These are phyloP conservation scores for Drosophila nigrodunni DNA, from an alignment of 1,140 invertebrate genomes.

Conservation along the genomic window DNA sequence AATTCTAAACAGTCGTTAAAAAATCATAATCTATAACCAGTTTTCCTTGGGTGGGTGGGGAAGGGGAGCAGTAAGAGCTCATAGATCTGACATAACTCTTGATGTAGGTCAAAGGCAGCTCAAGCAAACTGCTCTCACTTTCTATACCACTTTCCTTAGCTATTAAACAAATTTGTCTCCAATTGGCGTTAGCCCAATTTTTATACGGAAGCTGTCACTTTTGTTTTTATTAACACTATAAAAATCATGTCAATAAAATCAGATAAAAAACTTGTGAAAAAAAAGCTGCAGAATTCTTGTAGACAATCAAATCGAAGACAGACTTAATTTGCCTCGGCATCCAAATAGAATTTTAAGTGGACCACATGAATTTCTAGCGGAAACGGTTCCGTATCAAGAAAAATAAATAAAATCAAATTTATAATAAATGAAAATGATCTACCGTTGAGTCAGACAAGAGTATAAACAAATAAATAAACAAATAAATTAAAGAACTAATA, in stretches of 20 bases:
- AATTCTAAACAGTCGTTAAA: conserved; percentile 17
- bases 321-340: conserved; percentile 25
- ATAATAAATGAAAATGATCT: conserved; percentile 9
- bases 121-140: neutral
- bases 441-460: conserved; percentile 23
- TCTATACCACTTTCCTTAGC: neutral
- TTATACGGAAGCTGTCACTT: conserved; percentile 32
- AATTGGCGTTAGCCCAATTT: conserved; percentile 9
- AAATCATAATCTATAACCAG: neutral
- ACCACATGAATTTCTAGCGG: conserved; percentile 39
- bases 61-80: no score
- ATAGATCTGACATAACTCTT: neutral
- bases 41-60: neutral
- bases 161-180: neutral
- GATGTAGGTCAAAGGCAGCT: neutral
- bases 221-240: conserved; percentile 23
- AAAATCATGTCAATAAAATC: conserved; percentile 35
- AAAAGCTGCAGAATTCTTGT: conserved; percentile 7
- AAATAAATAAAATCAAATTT: no score
- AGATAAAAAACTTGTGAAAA: conserved; percentile 15
- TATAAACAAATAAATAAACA: conserved; percentile 22
- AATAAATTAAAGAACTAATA: conserved; percentile 17
- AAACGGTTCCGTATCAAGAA: conserved; percentile 58
- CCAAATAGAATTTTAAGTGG: conserved; percentile 35
- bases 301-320: conserved; percentile 45